Conservation (phyloP, 1,140 invertebrate genomes). For the Lepidurus packardi region DNA sequence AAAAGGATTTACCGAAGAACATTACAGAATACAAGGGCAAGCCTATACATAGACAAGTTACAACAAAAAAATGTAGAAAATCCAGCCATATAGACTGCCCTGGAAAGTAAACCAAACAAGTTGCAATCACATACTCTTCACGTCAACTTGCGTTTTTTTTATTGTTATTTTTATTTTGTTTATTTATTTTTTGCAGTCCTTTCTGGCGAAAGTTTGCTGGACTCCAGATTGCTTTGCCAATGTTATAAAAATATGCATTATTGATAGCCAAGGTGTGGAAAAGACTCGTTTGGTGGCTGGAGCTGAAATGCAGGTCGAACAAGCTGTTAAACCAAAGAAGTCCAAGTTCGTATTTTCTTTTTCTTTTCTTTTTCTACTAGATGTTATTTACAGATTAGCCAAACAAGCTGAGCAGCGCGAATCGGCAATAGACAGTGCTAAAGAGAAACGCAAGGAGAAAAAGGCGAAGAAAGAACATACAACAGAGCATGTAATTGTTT, state of each 20-base stretch:
- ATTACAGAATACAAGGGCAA: too few relatives aligned
- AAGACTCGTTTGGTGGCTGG: neutral
- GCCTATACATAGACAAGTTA: too few relatives aligned
- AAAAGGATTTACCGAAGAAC: too few relatives aligned
- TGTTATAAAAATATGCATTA: neutral
- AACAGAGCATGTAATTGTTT: neutral
- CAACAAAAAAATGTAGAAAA: too few relatives aligned
- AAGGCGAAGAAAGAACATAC: neutral
- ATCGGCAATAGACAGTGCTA: neutral
- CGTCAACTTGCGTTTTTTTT: too few relatives aligned
- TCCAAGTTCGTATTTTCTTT: neutral
- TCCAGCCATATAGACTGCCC: too few relatives aligned
- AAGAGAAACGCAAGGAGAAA: neutral
- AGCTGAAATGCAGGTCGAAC: neutral
- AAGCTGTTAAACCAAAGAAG: neutral
- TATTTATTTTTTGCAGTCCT: neutral
- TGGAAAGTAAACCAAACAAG: too few relatives aligned
- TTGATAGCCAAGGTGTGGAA: neutral
- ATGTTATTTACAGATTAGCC: neutral
- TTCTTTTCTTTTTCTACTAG: neutral
- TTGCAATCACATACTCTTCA: too few relatives aligned
- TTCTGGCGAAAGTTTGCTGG: neutral
- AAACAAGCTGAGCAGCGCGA: neutral
- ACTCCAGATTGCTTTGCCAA: neutral
- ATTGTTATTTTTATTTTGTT: neutral